Base-by-base conservation (phyloP, 2,888 invertebrate genomes). In the Pimpla rufipes region DNA sequence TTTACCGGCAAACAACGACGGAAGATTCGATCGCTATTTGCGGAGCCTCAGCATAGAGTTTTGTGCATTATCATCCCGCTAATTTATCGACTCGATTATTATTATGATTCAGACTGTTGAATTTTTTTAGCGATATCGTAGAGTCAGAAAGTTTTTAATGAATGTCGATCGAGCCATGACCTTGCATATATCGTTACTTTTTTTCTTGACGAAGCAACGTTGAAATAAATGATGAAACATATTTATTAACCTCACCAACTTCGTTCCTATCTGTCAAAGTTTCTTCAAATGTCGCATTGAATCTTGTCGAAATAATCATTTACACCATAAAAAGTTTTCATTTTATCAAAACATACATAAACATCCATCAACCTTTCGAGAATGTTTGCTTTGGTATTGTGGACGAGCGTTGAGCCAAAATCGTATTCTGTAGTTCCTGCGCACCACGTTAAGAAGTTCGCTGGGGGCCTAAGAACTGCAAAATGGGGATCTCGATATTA, bases 331-430 rank as follows among this genome's bases (percentile, higher is more conserved):
- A 47, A 47, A 10, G n/a, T 7, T 18, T 18, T 29, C 29, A 52
- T 21, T 18, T 52, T 3, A 52, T 52, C 21, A 18, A 16, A 16
- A 18, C 5, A 18, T 18, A 18, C 10, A 5, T 52, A 7, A 52
- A 52, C 16, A 18, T 52, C 21, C 21, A 16, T 52, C 47, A 13
- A 16, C 47, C 29, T 29, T 29, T 3, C 29, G 29, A 52, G 2
- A 10, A 52, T 52, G 52, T 52, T 52, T 52, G 52, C 52, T 18
- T 21, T 52, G 16, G 52, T 52, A 10, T 21, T 52, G 52, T 52
- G 52, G 52, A 52, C 18, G 18, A 52, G 16, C 16, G 21, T 16
- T 52, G 52, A 52, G 52, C 52, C 52, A 52, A n/a, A 18, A 18
- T 21, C 52, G 10, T 3, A 2, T 8, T 16, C 16, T 21, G 52